Conservation (phyloP, 2,888 invertebrate species). For the Hartigia nigra region DNA sequence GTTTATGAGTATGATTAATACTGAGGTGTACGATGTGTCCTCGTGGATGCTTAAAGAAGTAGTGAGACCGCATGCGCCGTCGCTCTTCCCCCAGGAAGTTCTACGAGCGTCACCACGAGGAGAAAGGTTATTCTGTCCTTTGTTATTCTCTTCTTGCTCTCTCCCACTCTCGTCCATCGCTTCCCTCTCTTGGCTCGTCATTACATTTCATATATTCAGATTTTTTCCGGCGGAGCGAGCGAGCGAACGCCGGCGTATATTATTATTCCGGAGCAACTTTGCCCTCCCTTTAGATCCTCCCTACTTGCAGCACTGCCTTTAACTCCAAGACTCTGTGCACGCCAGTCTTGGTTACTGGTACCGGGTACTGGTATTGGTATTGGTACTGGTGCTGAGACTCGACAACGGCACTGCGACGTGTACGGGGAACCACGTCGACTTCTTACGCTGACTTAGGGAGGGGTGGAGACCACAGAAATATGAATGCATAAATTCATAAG, state of each 20-base stretch:
- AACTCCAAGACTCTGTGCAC: not conserved
- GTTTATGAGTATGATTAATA: not conserved
- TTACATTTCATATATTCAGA: constrained; percentile 65
- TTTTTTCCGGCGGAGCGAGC: constrained; percentile 46
- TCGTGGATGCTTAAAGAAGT: not conserved
- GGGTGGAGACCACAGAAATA: constrained; percentile 58
- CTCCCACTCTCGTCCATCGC: constrained; percentile 15
- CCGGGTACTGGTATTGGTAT: not conserved
- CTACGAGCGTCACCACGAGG: constrained; percentile 41
- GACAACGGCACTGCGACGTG: not conserved
- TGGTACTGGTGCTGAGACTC: not conserved
- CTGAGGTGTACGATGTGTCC: not conserved
- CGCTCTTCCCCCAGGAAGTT: constrained; percentile 66
- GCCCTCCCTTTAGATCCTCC: constrained; percentile 42
- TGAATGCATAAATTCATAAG: constrained; percentile 66
- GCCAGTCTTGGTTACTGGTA: constrained; percentile 3
- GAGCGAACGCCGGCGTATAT: constrained; percentile 55
- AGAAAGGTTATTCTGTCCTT: not conserved
- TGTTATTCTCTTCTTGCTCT: not conserved
- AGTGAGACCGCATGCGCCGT: constrained; percentile 31
- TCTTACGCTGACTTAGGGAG: constrained; percentile 47
- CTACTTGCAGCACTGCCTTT: constrained; percentile 29
- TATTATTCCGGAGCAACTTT: constrained; percentile 64
- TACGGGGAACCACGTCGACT: constrained; percentile 37
- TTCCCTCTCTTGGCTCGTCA: constrained; percentile 49